Base-by-base conservation (phyloP, 1,140 invertebrate species). In the Achroia grisella region DNA sequence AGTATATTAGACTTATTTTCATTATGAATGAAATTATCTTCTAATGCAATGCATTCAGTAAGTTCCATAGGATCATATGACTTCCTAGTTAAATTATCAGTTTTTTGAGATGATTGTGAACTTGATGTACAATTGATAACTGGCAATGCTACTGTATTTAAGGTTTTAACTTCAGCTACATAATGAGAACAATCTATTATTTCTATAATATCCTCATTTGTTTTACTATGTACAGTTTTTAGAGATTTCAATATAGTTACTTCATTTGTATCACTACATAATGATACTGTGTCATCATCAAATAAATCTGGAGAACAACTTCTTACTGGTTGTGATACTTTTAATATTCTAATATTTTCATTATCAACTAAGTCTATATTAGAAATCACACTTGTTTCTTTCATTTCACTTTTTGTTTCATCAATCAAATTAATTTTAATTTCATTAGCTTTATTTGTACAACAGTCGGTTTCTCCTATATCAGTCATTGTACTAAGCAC, bases 241-340 rank as follows among this genome's bases (percentile, higher is more conserved):
- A 3, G 17, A 23, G 17, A 23, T 6, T 23, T 23, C 6, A 3
- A 6, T 23, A 23, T 23, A 3, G 17, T 23, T 23, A 23, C 2
- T 23, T 23, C 17, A 23, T 23, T 2, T 2, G 17, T 6, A 23
- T 23, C 6, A 23, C 17, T 23, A 23, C 2, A 3, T 3, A 23
- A 23, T 3, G 17, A 23, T 23, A 6, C 2, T 23, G 17, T 39
- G 47, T 86, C 82, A 69, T 85, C 83, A 64, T 78, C 80, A 76
- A 89, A 89, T 40, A 89, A 62, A 69, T 89, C 88, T 30, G 88
- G 88, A 10, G 88, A 89, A 37, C 52, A 35, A 67, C 80, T 72
- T 66, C 74, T 67, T 14, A 35, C n/a, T 12, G 3, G 17, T 23
- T 1, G 4, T 34, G 31, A 43, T 11, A 27, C 14, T 23, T 23